phyloP scores from a whole-genome alignment of 2,113 vertebrate species.

The Rhinolophus ferrumequinum region DNA sequence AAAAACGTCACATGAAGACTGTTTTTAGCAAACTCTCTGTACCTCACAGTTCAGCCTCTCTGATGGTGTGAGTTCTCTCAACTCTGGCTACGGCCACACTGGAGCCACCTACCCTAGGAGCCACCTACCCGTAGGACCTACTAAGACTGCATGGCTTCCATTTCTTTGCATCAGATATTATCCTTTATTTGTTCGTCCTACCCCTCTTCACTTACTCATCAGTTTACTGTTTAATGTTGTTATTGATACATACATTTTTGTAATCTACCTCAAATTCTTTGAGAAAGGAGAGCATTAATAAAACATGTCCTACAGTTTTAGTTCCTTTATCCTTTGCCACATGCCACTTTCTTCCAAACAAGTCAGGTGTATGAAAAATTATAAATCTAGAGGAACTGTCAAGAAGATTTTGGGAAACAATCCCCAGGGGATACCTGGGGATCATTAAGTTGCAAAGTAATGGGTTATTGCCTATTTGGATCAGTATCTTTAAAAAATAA shows the following conservation, averaged over 20 bases:
- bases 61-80: background rate
- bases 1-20: background rate
- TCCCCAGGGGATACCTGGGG: background rate
- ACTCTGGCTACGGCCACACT: background rate
- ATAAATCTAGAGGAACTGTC: conserved; percentile 8
- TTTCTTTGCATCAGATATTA: background rate
- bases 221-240: background rate
- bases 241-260: background rate
- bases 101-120: background rate
- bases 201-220: background rate
- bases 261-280: conserved; percentile 33
- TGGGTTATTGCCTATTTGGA: background rate
- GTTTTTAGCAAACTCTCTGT: background rate
- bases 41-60: background rate
- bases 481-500: background rate
- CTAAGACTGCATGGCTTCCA: background rate
- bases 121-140: background rate
- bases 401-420: background rate
- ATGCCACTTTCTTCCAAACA: background rate
- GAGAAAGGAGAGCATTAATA: conserved; percentile 37
- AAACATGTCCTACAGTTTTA: background rate
- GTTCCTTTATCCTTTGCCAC: conserved; percentile 17
- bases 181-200: background rate
- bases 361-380: background rate
- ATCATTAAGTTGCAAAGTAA: background rate